phyloP scores from a whole-genome alignment of 92 coral and sea anemone species.

The Micromussa lordhowensis region DNA sequence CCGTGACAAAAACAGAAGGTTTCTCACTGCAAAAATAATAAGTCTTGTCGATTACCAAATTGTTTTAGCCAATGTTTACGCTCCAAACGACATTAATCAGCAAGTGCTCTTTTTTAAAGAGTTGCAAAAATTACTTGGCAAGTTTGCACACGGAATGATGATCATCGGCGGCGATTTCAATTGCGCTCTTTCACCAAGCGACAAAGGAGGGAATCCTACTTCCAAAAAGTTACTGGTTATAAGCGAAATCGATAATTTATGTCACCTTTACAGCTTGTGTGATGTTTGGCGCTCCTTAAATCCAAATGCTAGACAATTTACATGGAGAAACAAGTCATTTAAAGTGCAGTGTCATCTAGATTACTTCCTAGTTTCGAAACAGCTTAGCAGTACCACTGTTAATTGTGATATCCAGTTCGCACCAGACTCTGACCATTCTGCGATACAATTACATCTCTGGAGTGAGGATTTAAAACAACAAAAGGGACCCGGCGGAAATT shows the following conservation, averaged over 20 bases:
- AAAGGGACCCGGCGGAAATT: constrained; percentile 6
- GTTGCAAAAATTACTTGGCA: no score
- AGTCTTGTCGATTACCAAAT: no score
- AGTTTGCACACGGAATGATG: no score
- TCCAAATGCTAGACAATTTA: background rate
- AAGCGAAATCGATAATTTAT: background rate
- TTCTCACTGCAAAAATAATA: no score
- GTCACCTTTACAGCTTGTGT: background rate
- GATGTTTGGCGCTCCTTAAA: constrained; percentile 7
- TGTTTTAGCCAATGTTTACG: no score
- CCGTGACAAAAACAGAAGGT: no score
- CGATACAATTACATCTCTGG: background rate
- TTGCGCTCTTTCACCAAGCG: background rate
- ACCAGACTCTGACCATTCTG: background rate
- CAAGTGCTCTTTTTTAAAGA: no score
- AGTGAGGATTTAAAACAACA: background rate
- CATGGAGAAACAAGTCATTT: background rate
- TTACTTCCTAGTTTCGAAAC: background rate
- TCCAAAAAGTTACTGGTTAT: background rate
- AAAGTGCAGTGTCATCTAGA: background rate
- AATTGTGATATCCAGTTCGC: background rate
- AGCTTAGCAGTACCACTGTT: background rate
- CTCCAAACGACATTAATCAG: no score
- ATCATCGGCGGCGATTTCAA: no score
- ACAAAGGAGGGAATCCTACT: background rate